A percentile compares a stretch with the other conserved stretches of the same genome.
Evolutionary conservation across 2,113 vertebrate species (phyloP).

Genomic region (Odontophorus gujanensis): DNA sequence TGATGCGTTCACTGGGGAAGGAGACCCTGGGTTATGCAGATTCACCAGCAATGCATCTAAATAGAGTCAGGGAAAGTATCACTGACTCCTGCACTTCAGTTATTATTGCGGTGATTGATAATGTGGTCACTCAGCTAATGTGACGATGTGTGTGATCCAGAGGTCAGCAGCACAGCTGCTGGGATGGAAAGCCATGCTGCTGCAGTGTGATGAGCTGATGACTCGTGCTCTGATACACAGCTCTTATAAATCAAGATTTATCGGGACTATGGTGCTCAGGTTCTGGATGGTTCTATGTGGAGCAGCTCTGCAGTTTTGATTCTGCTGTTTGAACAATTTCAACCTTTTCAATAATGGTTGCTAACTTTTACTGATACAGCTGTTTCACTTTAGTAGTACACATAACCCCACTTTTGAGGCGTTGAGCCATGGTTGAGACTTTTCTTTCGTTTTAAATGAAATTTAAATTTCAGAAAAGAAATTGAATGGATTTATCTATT

Average conservation of each 20-base stretch:
- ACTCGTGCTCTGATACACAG: background rate
- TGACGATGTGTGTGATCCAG: background rate
- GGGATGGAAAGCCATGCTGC: constrained; percentile 15
- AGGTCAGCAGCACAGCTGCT: constrained; percentile 49
- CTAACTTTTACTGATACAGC: background rate
- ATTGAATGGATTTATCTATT: background rate
- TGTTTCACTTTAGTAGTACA: background rate
- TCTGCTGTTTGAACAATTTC: background rate
- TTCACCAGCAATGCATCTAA: constrained; percentile 11
- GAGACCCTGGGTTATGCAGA: background rate
- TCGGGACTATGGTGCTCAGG: background rate
- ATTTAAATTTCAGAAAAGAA: constrained; percentile 4
- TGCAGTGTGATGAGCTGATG: background rate
- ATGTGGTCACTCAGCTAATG: background rate
- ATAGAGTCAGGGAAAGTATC: constrained; percentile 19
- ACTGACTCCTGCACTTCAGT: constrained; percentile 10
- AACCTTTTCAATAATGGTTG: background rate
- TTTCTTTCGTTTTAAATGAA: background rate
- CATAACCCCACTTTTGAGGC: background rate
- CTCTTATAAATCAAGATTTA: constrained; percentile 37
- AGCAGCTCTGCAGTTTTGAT: background rate
- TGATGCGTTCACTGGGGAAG: background rate
- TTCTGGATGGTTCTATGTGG: background rate
- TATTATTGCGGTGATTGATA: constrained; percentile 41
- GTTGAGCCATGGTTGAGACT: background rate